Base-by-base conservation (phyloP, 2,113 vertebrate species). In the Balaenoptera acutorostrata region DNA sequence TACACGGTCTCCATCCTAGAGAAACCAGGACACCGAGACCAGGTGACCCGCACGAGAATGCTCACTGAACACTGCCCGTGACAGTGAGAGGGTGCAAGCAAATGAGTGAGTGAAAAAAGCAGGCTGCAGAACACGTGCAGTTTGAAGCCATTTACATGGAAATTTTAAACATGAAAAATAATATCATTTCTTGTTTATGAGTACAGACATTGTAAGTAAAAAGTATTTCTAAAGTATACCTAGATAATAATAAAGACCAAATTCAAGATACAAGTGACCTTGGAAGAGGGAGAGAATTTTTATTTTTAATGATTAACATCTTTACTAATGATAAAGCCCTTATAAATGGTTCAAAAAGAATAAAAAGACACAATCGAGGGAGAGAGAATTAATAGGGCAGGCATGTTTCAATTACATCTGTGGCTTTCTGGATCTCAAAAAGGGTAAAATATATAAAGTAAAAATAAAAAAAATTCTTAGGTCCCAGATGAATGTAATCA, bases 1-100 rank as follows among this genome's bases (percentile, higher is more conserved):
- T 0, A 0, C 0, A 5, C 10, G 33, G 5, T 1, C 1, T 7
- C 71, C 15, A 2, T 11, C 33, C 41, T 6, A 27, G 52, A 49
- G 49, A 77, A 21, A 39, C 36, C 33, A 17, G 1, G 44, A 29
- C 52, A 21, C 1, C 3, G 1, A 29, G 46, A 2, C 31, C 36
- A 7, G 12, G 44, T 1, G 9, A 20, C 29, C 33, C 0, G 4
- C 1, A 4, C 0, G 14, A 57, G 36, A 14, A 23, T 0, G 20
- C 25, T 31, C 33, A 1, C 9, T 0, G 4, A 33, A 5, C 25
- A 2, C 0, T 0, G 74, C 17, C 74, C 36, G 46, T 0, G 17
- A 44, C 0, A 1, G 41, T 6, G 3, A 66, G 46, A 33, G 59
- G 6, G 9, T 10, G 41, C 29, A 5, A 7, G 6, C 52, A 39